Percentiles rank a stretch among this genome's conserved stretches.
These are phyloP conservation scores for Oligia fasciuncula DNA, from an alignment of 2,888 invertebrate species.

Conservation along the genomic window DNA sequence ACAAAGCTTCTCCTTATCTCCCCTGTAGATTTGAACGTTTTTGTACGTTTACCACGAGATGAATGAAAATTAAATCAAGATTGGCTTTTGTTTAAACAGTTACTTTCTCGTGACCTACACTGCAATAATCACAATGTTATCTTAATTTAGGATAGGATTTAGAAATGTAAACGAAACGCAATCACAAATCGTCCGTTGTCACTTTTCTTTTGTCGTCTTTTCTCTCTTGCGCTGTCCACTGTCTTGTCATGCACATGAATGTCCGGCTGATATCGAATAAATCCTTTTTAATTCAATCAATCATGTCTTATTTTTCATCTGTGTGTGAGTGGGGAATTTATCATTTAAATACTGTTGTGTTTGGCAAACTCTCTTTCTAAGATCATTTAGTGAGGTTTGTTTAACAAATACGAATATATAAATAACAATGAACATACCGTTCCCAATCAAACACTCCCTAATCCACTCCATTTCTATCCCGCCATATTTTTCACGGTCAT, in stretches of 20 bases:
- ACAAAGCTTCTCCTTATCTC: too few relatives aligned
- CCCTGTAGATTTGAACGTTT: too few relatives aligned
- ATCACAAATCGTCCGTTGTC: too few relatives aligned
- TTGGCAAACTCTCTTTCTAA: background rate
- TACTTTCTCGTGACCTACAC: too few relatives aligned
- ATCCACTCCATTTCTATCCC: conserved; percentile 13
- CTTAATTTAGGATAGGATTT: too few relatives aligned
- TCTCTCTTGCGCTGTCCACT: background rate
- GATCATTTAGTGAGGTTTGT: background rate
- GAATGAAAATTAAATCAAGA: too few relatives aligned
- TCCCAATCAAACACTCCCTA: conserved; percentile 3
- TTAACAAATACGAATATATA: background rate
- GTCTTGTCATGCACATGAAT: background rate
- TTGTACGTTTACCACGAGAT: too few relatives aligned
- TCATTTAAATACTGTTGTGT: background rate
- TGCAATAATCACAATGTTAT: too few relatives aligned
- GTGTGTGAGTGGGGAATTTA: background rate
- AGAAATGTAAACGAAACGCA: too few relatives aligned
- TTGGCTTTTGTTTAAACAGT: too few relatives aligned
- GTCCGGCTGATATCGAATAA: background rate
- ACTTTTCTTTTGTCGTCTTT: background rate
- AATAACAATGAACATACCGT: background rate
- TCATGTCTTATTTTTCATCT: background rate
- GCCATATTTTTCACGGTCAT: conserved; percentile 47
- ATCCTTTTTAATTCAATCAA: background rate